A percentile compares a stretch with the other conserved stretches of the same genome.
phyloP scores from a whole-genome alignment of 2,888 invertebrate genomes.

The Rhamphomyia laevipes region DNA sequence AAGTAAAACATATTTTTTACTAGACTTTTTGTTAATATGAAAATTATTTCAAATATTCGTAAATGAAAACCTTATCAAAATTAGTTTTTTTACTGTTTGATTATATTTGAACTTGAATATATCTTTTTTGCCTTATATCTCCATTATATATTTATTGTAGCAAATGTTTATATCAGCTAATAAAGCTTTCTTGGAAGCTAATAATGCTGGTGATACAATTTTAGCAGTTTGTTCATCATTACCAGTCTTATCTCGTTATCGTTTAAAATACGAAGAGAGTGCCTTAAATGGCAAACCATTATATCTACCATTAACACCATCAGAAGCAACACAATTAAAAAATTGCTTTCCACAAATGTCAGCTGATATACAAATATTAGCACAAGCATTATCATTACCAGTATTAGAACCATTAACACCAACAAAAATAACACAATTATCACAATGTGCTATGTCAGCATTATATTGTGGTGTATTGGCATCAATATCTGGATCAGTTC shows the following conservation, averaged over 20 bases:
- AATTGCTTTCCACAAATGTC: constrained; percentile 61
- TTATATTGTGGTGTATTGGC: constrained; percentile 68
- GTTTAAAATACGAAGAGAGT: constrained; percentile 41
- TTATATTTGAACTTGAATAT: not conserved
- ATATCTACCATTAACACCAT: constrained; percentile 53
- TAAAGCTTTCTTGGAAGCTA: constrained; percentile 61
- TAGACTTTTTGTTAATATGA: too few species aligned
- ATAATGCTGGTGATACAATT: constrained; percentile 71
- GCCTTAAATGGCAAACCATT: constrained; percentile 50
- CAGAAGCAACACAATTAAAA: constrained; percentile 61
- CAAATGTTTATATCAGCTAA: constrained; percentile 69
- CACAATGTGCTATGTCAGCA: constrained; percentile 71
- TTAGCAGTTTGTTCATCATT: constrained; percentile 71
- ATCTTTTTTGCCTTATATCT: constrained; percentile 4
- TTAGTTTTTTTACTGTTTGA: not conserved
- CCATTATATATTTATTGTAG: constrained; percentile 42
- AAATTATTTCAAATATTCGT: not conserved
- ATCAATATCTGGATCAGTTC: constrained; percentile 50
- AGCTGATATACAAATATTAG: constrained; percentile 69
- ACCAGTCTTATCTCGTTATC: constrained; percentile 46
- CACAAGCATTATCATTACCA: constrained; percentile 72
- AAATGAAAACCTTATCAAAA: not conserved
- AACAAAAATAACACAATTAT: constrained; percentile 69
- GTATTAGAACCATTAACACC: constrained; percentile 78
- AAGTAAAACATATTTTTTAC: constrained; percentile 17